Base-by-base conservation (phyloP, 2,888 invertebrate species). In the Girardia tigrina region DNA sequence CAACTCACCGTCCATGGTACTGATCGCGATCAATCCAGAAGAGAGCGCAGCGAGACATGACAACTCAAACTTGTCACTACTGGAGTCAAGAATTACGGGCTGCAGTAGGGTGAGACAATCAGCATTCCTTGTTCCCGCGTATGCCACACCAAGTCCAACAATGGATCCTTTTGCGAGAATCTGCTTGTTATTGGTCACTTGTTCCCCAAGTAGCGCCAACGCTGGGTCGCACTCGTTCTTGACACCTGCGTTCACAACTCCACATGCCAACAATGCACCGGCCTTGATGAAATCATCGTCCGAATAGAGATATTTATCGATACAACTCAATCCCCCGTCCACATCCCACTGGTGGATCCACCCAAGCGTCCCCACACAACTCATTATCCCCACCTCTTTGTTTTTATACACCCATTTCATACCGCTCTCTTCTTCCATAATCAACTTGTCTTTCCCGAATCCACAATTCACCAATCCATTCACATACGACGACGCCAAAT, bases 391-490 rank as follows among this genome's bases (percentile, higher is more conserved):
- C 6, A 94, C 93, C 82, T 98, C 97, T 84, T 95, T 95, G 85
- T 97, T 95, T 82, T 95, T 94, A 84, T 93, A 93, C 83, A 98
- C 88, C 92, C 92, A 93, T 80, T 88, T 88, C 77, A 77, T 77
- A 20, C 56, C 56, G 26, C 56, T 76, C 80, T 89, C 89, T 80
- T 94, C 94, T 73, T 90, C 90, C 28, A 91, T 91, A 77, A 87
- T 81, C 1, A 98, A 88, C 84, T 97, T 98, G 83, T 98, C 98
- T 23, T 90, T 89, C 0, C 97, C 94, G 84, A 98, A 98, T 0
- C 92, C 98, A 16, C 94, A 93, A 82, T 98, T 98, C 0, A 99
- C 95, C 82, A 98, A 94, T 0, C 95, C 98, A 84, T 98, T 99
- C 0, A 98, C 98, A 82, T 98, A 94, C 26, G 94, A 94, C 0